phyloP scores from a whole-genome alignment of 1,140 invertebrate genomes.

The Drosophila ficusphila region DNA sequence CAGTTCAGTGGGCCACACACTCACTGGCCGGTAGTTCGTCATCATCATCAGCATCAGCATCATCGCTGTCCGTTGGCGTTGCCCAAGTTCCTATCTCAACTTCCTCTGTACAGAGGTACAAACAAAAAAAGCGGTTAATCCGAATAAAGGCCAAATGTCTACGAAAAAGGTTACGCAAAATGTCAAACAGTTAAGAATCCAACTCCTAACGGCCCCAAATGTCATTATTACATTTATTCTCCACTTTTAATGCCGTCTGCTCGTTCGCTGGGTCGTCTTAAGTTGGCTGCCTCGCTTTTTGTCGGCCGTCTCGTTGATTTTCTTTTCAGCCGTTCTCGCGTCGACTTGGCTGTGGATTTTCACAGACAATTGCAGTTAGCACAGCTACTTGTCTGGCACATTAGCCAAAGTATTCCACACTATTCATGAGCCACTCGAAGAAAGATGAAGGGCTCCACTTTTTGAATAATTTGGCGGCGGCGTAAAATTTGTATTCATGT shows the following conservation, averaged over 20 bases:
- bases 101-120: conserved; percentile 22
- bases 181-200: conserved; percentile 84
- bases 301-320: conserved; percentile 27
- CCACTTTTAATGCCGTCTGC: conserved; percentile 75
- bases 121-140: conserved; percentile 43
- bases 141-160: conserved; percentile 77
- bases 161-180: conserved; percentile 83
- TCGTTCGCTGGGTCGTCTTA: conserved; percentile 29
- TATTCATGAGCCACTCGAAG: conserved; percentile 13
- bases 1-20: conserved; percentile 48
- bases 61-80: conserved; percentile 5
- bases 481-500: conserved; percentile 19
- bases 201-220: conserved; percentile 78
- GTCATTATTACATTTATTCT: conserved; percentile 82
- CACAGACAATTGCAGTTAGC: conserved; percentile 62
- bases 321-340: conserved; percentile 38
- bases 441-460: conserved; percentile 24
- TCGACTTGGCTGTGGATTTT: conserved; percentile 50
- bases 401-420: conserved; percentile 27
- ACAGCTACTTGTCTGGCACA: conserved; percentile 45
- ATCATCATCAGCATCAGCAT: conserved; percentile 11
- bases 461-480: conserved; percentile 19
- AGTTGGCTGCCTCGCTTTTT: conserved; percentile 9
- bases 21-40: conserved; percentile 18
- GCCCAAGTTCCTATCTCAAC: conserved; percentile 29